phyloP scores from a whole-genome alignment of 2,888 invertebrate species.

The Nomada ferruginata region DNA sequence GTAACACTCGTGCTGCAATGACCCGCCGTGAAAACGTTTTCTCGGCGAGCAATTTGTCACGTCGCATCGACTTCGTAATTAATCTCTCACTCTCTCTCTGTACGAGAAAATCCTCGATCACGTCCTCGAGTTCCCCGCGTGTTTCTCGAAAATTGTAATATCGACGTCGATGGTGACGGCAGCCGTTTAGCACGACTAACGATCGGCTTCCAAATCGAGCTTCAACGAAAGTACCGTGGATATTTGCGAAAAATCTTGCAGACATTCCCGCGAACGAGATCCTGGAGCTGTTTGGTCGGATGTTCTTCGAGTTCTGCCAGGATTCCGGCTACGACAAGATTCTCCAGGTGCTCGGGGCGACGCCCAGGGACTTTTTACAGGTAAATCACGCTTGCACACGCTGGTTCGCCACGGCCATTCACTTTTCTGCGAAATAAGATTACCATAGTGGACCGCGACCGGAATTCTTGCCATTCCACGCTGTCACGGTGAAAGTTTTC shows the following conservation, averaged over 20 bases:
- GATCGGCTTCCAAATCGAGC: background rate
- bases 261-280: conserved; percentile 96
- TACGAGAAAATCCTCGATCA: background rate
- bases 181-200: background rate
- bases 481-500: conserved; percentile 48
- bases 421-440: conserved; percentile 34
- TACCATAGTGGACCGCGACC: conserved; percentile 13
- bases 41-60: conserved; percentile 24
- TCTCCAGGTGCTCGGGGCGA: conserved; percentile 96
- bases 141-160: background rate
- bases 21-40: background rate
- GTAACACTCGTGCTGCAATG: conserved; percentile 3
- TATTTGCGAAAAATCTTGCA: conserved; percentile 80
- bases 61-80: conserved; percentile 10
- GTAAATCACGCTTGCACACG: conserved; percentile 84
- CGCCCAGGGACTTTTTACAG: conserved; percentile 97
- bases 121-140: background rate
- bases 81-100: conserved; percentile 3
- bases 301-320: conserved; percentile 98
- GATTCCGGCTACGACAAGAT: conserved; percentile 99
- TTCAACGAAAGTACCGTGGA: background rate
- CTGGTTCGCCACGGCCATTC: conserved; percentile 5
- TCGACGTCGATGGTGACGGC: background rate
- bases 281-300: conserved; percentile 95
- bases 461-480: conserved; percentile 46